Evolutionary conservation across 92 coral and sea anemone species (phyloP).

Genomic region (Virgularia gustaviana): DNA sequence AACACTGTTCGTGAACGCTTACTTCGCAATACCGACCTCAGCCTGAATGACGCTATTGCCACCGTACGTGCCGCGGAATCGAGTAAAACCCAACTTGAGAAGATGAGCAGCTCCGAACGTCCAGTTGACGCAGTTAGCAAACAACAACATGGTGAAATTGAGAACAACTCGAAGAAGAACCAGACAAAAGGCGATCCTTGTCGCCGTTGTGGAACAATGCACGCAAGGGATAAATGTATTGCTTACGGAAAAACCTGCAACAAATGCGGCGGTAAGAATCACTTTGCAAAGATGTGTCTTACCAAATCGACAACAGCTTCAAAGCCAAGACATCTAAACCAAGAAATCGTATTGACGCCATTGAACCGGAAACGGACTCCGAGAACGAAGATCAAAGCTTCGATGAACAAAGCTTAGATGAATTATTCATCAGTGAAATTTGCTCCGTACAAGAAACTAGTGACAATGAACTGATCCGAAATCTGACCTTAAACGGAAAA

Average conservation of each 20-base stretch:
- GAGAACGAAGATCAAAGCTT: too few species aligned
- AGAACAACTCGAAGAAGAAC: slow-evolving; percentile 1
- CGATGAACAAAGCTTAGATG: background rate
- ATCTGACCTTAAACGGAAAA: background rate
- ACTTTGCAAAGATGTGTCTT: slow-evolving; percentile 16
- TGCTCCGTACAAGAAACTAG: background rate
- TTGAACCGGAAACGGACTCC: background rate
- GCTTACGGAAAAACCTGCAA: background rate
- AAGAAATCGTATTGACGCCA: too few species aligned
- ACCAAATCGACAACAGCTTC: background rate
- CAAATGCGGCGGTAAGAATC: slow-evolving; percentile 3
- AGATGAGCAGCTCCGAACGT: background rate
- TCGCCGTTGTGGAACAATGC: background rate
- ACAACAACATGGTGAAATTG: background rate
- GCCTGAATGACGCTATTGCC: background rate
- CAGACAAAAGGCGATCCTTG: too few species aligned
- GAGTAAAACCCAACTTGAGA: background rate
- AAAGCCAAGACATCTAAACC: background rate
- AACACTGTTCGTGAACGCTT: background rate
- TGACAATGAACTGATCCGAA: background rate
- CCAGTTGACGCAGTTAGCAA: background rate
- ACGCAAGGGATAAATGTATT: background rate
- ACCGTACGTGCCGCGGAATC: background rate
- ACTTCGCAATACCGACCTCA: background rate
- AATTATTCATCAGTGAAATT: background rate